These are phyloP conservation scores for Notospermus geniculatus DNA, from an alignment of 1,140 invertebrate species.

Conservation along the genomic window DNA sequence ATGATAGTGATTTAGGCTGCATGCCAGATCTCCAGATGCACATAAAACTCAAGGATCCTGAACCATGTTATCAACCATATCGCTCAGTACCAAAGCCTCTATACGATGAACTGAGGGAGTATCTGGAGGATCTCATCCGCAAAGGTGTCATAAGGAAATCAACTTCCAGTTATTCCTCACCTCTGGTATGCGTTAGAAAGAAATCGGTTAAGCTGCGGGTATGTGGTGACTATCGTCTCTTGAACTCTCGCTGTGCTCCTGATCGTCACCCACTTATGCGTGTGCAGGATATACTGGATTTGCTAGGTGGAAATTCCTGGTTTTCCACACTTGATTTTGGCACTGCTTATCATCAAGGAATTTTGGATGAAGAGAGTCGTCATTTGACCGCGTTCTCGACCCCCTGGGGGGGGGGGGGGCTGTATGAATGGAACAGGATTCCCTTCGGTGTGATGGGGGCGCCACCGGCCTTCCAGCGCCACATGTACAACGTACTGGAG, in stretches of 20 bases:
- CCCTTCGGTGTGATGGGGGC: conserved; percentile 29
- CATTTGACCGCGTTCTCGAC: conserved; percentile 25
- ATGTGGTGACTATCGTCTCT: conserved; percentile 25
- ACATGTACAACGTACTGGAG: conserved; percentile 22
- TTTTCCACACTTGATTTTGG: conserved; percentile 21
- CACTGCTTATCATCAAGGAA: conserved; percentile 26
- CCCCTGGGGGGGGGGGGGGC: conserved; percentile 14
- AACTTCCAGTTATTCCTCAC: conserved; percentile 12
- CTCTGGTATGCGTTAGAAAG: conserved; percentile 23
- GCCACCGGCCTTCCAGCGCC: conserved; percentile 21
- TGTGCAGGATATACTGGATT: conserved; percentile 22
- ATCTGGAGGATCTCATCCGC: conserved; percentile 13
- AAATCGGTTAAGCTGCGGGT: conserved; percentile 22
- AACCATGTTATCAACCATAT: conserved; percentile 17
- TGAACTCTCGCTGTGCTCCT: conserved; percentile 16
- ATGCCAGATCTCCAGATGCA: conserved; percentile 19
- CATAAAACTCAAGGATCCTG: conserved; percentile 17
- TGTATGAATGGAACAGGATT: conserved; percentile 25
- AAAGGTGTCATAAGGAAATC: conserved; percentile 15
- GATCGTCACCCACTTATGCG: conserved; percentile 15
- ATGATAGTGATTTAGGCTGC: conserved; percentile 20
- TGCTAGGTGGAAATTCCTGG: conserved; percentile 15
- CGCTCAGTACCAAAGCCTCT: conserved; percentile 21
- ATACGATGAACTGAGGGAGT: no score
- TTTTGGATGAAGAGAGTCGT: conserved; percentile 14